These are phyloP conservation scores for Epicauta chinensis DNA, from an alignment of 1,140 invertebrate genomes.

Conservation along the genomic window DNA sequence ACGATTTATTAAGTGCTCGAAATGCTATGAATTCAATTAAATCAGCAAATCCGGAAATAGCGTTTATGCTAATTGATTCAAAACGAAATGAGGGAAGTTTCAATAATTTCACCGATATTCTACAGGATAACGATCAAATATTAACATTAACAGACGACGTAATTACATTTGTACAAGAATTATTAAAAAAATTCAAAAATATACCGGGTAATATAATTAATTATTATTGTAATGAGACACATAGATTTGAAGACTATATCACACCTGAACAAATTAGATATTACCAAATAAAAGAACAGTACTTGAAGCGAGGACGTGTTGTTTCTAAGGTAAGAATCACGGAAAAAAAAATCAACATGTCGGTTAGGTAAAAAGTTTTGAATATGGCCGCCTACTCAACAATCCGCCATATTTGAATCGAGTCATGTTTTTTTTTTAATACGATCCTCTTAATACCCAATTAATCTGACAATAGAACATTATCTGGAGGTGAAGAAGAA, in stretches of 20 bases:
- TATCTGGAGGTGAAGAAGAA: too few relatives aligned
- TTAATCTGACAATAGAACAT: too few relatives aligned
- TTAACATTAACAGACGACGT: constrained; percentile 20
- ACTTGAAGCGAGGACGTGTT: neutral
- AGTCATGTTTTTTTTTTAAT: too few relatives aligned
- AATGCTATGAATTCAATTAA: constrained; percentile 26
- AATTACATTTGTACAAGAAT: constrained; percentile 13
- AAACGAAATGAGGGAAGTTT: constrained; percentile 12
- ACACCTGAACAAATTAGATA: constrained; percentile 24
- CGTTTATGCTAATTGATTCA: constrained; percentile 23
- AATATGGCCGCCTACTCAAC: too few relatives aligned
- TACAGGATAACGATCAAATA: constrained; percentile 23
- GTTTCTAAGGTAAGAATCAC: too few relatives aligned
- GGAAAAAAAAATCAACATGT: too few relatives aligned
- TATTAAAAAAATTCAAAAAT: constrained; percentile 22
- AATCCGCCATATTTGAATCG: too few relatives aligned
- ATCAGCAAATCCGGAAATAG: constrained; percentile 23
- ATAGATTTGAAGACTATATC: constrained; percentile 33
- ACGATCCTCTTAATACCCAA: too few relatives aligned
- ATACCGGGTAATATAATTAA: constrained; percentile 32
- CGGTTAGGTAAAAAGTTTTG: too few relatives aligned
- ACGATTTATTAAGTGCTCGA: constrained; percentile 16
- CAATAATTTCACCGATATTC: constrained; percentile 7
- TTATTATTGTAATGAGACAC: constrained; percentile 26
- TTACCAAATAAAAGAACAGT: too few relatives aligned